Percentiles rank a stretch among this genome's conserved stretches.
phyloP scores from a whole-genome alignment of 2,888 invertebrate species.

The Dione juno region DNA sequence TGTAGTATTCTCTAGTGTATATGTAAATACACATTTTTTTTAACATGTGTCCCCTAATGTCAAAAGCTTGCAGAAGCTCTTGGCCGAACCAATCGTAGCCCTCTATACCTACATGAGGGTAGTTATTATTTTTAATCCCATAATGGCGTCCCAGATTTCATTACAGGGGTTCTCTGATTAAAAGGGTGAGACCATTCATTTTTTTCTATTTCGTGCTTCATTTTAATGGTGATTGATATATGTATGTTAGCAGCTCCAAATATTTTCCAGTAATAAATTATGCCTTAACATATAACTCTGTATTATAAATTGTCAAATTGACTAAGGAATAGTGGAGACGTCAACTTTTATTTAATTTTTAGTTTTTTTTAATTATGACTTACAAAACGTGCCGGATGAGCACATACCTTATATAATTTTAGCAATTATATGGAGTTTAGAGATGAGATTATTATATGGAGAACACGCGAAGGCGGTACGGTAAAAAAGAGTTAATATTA shows the following conservation, averaged over 20 bases:
- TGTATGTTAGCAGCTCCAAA: background rate
- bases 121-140: slow-evolving; percentile 83
- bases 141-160: slow-evolving; percentile 82
- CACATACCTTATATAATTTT: too few relatives aligned
- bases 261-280: too few relatives aligned
- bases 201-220: slow-evolving; percentile 51
- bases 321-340: too few relatives aligned
- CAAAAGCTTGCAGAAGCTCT: slow-evolving; percentile 70
- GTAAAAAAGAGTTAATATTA: too few relatives aligned
- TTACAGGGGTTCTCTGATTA: slow-evolving; percentile 78
- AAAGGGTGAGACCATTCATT: slow-evolving; percentile 69
- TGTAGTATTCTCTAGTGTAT: background rate
- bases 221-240: slow-evolving; percentile 46
- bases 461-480: too few relatives aligned
- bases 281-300: too few relatives aligned
- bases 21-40: background rate
- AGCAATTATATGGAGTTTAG: too few relatives aligned
- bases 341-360: too few relatives aligned
- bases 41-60: slow-evolving; percentile 46
- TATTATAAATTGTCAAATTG: too few relatives aligned
- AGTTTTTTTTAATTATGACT: too few relatives aligned
- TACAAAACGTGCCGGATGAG: too few relatives aligned
- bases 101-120: slow-evolving; percentile 55
- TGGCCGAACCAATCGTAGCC: slow-evolving; percentile 64
- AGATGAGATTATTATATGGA: too few relatives aligned